Conservation (phyloP, 2,888 invertebrate genomes). For the Anarsia innoxiella region DNA sequence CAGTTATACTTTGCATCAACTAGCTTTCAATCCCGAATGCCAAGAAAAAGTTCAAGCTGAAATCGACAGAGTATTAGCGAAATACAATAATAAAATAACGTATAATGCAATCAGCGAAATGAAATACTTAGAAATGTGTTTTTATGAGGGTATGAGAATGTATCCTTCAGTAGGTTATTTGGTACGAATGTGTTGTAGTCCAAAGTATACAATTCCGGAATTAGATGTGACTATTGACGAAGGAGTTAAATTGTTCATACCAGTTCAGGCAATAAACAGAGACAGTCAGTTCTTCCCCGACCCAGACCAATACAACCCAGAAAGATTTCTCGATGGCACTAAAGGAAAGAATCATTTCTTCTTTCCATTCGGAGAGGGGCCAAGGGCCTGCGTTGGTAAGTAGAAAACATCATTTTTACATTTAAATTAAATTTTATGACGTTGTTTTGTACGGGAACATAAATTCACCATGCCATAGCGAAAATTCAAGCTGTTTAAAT, state of each 20-base stretch:
- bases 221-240: constrained; percentile 47
- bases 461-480: too few species aligned
- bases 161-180: constrained; percentile 57
- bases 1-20: constrained; percentile 61
- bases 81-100: constrained; percentile 44
- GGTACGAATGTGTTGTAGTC: constrained; percentile 46
- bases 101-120: constrained; percentile 60
- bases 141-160: constrained; percentile 58
- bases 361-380: constrained; percentile 62
- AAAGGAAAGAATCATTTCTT: constrained; percentile 43
- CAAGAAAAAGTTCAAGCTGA: constrained; percentile 59
- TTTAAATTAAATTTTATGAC: too few species aligned
- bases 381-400: constrained; percentile 60
- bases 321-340: constrained; percentile 43
- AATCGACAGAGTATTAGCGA: constrained; percentile 50
- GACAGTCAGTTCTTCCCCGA: constrained; percentile 54
- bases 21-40: constrained; percentile 60
- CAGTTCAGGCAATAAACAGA: constrained; percentile 54
- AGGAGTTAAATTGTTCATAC: constrained; percentile 47
- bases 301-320: constrained; percentile 51
- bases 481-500: too few species aligned
- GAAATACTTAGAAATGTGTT: constrained; percentile 55
- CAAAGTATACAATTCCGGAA: constrained; percentile 57
- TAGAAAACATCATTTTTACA: too few species aligned
- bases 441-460: too few species aligned